Conservation (phyloP, 2,797 vertebrate genomes). For the Enteromius thamalakanensis region DNA sequence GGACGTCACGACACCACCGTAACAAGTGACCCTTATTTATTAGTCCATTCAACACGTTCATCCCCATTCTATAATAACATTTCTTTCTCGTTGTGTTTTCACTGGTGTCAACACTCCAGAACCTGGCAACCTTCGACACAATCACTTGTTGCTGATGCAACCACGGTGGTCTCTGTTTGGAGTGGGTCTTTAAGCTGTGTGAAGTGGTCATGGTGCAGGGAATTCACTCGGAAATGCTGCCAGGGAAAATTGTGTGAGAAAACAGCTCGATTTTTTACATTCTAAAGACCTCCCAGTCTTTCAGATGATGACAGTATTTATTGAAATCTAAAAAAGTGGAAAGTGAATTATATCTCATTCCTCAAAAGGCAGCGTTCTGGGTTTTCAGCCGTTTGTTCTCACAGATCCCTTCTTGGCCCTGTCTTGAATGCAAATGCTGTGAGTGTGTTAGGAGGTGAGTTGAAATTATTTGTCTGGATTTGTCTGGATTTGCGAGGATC, state of each 20-base stretch:
- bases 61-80: constrained; percentile 1
- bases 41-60: not conserved
- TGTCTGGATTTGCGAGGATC: constrained; percentile 8
- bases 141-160: constrained; percentile 34
- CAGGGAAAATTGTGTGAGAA: not conserved
- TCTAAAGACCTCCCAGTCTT: not conserved
- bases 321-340: constrained; percentile 4
- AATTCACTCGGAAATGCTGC: constrained; percentile 12
- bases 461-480: constrained; percentile 21
- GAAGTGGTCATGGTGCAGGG: constrained; percentile 16
- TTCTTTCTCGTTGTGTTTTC: constrained; percentile 9
- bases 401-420: not conserved
- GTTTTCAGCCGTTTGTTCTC: not conserved
- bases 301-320: not conserved
- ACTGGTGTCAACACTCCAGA: not conserved
- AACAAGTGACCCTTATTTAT: not conserved
- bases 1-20: not conserved
- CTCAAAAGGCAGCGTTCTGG: not conserved
- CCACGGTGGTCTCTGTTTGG: constrained; percentile 32
- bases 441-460: not conserved
- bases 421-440: not conserved
- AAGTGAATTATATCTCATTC: not conserved
- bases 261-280: not conserved
- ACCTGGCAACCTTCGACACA: constrained; percentile 1
- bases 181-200: constrained; percentile 22